Evolutionary conservation across 2,797 vertebrate genomes (phyloP).

Genomic region (Pangasius macronema): DNA sequence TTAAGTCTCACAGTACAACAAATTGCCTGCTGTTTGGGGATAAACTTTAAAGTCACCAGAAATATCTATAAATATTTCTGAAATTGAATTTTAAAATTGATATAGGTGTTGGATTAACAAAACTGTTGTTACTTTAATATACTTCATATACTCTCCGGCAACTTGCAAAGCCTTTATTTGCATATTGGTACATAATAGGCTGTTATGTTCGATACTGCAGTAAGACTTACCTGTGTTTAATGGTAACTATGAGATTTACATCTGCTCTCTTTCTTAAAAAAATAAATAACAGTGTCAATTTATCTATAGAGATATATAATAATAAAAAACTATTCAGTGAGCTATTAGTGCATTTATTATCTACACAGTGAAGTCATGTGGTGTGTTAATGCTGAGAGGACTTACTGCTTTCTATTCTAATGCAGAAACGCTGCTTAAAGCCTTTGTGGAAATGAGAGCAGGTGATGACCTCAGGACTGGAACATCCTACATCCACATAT

Average conservation of each 20-base stretch:
- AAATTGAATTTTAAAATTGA: background rate
- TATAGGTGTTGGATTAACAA: background rate
- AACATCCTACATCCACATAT: conserved; percentile 74
- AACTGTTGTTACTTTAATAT: background rate
- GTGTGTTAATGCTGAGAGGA: conserved; percentile 8
- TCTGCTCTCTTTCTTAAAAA: background rate
- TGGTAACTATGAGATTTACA: background rate
- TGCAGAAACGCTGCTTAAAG: conserved; percentile 64
- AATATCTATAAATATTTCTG: background rate
- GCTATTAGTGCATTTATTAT: background rate
- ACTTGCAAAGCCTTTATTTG: background rate
- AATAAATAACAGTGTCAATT: background rate
- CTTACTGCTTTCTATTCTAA: conserved; percentile 63
- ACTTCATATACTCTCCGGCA: background rate
- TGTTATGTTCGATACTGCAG: background rate
- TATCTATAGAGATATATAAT: background rate
- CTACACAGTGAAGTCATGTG: background rate
- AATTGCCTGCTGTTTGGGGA: background rate
- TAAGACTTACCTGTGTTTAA: background rate
- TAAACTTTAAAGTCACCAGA: background rate
- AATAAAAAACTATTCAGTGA: background rate
- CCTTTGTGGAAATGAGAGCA: conserved; percentile 66
- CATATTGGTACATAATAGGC: background rate
- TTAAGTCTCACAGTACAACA: background rate
- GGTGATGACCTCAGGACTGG: conserved; percentile 74